Evolutionary conservation across 1,140 invertebrate genomes (phyloP).

Genomic region (Sitophilus oryzae): DNA sequence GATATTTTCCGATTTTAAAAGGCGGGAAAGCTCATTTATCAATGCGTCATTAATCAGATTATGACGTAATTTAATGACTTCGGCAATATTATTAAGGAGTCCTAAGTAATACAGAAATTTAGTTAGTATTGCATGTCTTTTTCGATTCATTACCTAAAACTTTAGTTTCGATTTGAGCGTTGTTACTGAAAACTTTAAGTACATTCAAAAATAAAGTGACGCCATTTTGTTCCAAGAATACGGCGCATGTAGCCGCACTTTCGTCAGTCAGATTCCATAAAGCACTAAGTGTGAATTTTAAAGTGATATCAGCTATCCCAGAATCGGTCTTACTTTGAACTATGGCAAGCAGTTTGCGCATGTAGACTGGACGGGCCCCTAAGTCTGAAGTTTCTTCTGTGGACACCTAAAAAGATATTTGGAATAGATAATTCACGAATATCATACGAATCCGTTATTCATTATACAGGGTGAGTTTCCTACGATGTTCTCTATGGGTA

Average conservation of each 20-base stretch:
- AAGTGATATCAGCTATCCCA: slow-evolving; percentile 62
- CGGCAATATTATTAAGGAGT: slow-evolving; percentile 76
- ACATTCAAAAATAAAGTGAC: slow-evolving; percentile 65
- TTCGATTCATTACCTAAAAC: slow-evolving; percentile 63
- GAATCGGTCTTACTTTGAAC: slow-evolving; percentile 59
- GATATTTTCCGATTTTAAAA: slow-evolving; percentile 64
- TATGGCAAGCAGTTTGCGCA: slow-evolving; percentile 67
- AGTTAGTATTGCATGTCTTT: too few relatives aligned
- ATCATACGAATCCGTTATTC: too few relatives aligned
- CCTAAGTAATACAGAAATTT: too few relatives aligned
- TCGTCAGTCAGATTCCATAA: slow-evolving; percentile 81
- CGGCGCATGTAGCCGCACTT: slow-evolving; percentile 64
- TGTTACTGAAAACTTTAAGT: slow-evolving; percentile 56
- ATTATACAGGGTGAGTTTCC: too few relatives aligned
- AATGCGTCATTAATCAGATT: slow-evolving; percentile 60
- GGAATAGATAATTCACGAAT: too few relatives aligned
- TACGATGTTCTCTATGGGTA: too few relatives aligned
- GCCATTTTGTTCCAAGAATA: slow-evolving; percentile 67
- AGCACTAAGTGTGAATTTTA: slow-evolving; percentile 76
- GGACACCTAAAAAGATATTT: slow-evolving; percentile 42
- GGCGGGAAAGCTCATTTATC: slow-evolving; percentile 51
- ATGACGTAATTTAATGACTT: slow-evolving; percentile 53
- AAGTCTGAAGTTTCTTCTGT: slow-evolving; percentile 68
- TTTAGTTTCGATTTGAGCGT: slow-evolving; percentile 71
- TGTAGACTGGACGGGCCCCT: slow-evolving; percentile 63